A percentile compares a stretch with the other conserved stretches of the same genome.
Conservation (phyloP, 2,113 vertebrate genomes). For the Lamprologus speciosus region DNA sequence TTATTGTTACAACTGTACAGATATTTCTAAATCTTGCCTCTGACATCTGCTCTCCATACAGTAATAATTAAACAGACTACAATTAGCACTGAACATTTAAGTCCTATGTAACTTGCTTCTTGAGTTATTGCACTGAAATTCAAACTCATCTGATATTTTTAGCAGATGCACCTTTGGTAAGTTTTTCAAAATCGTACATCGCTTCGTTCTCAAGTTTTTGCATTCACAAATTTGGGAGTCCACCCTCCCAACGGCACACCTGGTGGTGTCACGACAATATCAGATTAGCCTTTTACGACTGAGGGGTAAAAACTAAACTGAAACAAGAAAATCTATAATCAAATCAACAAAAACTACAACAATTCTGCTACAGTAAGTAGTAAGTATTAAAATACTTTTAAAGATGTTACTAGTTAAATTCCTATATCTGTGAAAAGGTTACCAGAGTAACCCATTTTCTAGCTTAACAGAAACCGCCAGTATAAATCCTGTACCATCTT, state of each 20-base stretch:
- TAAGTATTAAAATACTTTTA: background rate
- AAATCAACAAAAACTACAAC: background rate
- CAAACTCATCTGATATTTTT: background rate
- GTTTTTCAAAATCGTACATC: background rate
- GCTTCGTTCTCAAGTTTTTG: background rate
- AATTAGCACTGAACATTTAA: background rate
- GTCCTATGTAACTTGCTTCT: background rate
- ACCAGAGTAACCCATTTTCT: background rate
- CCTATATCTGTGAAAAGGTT: background rate
- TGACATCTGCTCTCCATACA: background rate
- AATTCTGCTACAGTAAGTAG: background rate
- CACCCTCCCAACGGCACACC: background rate
- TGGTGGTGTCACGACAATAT: background rate
- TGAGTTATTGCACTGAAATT: background rate
- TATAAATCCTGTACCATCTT: background rate
- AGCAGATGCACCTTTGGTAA: background rate
- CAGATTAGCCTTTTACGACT: background rate
- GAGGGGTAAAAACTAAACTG: background rate
- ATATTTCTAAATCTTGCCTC: background rate
- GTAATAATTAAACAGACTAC: background rate
- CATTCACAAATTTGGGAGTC: background rate
- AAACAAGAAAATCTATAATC: background rate
- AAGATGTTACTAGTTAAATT: background rate
- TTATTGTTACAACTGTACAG: background rate
- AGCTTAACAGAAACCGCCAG: background rate